A percentile compares a stretch with the other conserved stretches of the same genome.
phyloP scores from a whole-genome alignment of 1,140 invertebrate species.

The Aplysia californica region DNA sequence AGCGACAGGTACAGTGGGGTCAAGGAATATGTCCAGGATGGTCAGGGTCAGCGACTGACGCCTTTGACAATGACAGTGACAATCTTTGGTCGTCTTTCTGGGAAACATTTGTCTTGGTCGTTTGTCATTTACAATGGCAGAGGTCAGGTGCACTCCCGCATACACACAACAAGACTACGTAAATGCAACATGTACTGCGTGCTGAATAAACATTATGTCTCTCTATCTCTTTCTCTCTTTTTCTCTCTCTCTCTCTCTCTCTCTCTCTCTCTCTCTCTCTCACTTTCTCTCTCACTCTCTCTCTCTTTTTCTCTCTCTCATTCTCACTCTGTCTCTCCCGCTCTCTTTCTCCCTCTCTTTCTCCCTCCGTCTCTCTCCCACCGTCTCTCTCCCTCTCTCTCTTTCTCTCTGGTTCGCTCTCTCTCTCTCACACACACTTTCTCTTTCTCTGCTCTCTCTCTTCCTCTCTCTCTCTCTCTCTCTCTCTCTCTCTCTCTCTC shows the following conservation, averaged over 20 bases:
- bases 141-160: no score
- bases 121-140: no score
- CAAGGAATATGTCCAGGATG: no score
- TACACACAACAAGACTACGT: no score
- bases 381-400: background rate
- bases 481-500: background rate
- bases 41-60: no score
- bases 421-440: background rate
- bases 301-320: background rate
- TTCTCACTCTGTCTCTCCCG: background rate
- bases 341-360: background rate
- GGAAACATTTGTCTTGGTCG: no score
- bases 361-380: background rate
- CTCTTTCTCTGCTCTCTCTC: background rate
- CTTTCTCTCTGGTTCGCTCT: background rate
- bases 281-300: background rate
- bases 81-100: no score
- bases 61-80: no score
- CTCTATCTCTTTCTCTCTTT: background rate
- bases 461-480: background rate
- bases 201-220: no score
- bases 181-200: no score
- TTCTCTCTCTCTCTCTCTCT: background rate
- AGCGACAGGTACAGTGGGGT: no score
- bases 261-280: background rate